Evolutionary conservation across 2,113 vertebrate species (phyloP).

Genomic region (Lathamus discolor): DNA sequence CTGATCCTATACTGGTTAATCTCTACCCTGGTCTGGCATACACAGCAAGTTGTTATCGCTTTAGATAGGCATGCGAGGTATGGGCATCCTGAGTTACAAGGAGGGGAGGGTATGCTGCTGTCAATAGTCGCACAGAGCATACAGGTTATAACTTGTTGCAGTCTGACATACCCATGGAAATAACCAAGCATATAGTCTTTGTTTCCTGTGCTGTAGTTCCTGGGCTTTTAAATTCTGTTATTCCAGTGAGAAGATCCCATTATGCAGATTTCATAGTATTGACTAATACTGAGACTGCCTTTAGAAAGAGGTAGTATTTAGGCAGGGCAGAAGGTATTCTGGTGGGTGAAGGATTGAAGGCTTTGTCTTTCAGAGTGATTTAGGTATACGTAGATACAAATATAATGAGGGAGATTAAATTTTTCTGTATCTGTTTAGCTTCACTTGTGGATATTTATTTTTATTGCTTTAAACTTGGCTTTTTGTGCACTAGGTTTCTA

Average conservation of each 20-base stretch:
- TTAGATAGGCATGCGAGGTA: not conserved
- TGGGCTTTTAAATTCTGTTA: not conserved
- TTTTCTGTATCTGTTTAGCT: not conserved
- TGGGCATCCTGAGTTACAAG: not conserved
- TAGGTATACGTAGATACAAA: not conserved
- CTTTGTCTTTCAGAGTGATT: not conserved
- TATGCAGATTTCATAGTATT: not conserved
- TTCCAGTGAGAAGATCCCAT: not conserved
- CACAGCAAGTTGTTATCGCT: not conserved
- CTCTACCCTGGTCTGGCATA: not conserved
- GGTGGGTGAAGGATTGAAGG: not conserved
- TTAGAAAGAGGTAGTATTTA: not conserved
- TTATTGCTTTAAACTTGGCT: not conserved
- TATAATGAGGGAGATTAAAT: not conserved
- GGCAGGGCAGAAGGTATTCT: not conserved
- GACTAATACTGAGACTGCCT: not conserved
- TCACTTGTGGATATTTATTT: not conserved
- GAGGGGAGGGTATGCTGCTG: not conserved
- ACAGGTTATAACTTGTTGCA: constrained; percentile 16
- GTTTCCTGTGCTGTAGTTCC: not conserved
- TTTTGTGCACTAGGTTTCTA: not conserved
- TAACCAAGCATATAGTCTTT: not conserved
- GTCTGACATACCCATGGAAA: not conserved
- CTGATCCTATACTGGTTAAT: not conserved
- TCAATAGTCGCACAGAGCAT: not conserved